Conservation (phyloP, 2,797 vertebrate genomes). For the Vireo griseus region DNA sequence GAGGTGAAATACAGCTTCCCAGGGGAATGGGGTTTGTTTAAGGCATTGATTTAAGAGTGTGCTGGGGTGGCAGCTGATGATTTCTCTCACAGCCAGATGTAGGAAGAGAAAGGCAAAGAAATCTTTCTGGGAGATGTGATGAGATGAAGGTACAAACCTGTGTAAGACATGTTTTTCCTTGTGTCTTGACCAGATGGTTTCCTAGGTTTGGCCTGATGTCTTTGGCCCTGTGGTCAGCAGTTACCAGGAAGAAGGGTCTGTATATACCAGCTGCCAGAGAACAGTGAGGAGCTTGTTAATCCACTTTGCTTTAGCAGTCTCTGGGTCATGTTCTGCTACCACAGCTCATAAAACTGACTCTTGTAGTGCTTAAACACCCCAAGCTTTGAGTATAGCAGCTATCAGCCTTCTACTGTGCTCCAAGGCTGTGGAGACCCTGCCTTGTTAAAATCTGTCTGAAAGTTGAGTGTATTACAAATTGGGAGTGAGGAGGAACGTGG, state of each 20-base stretch:
- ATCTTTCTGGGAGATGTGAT: neutral
- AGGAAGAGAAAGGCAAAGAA: neutral
- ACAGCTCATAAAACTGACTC: neutral
- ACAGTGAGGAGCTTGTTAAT: neutral
- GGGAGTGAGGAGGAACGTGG: neutral
- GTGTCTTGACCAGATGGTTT: neutral
- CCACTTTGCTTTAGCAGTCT: neutral
- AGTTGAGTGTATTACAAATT: neutral
- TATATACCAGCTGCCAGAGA: neutral
- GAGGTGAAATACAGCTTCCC: neutral
- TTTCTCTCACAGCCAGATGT: neutral
- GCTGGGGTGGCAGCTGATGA: neutral
- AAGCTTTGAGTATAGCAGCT: neutral
- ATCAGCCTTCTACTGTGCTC: neutral
- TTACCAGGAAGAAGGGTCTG: neutral
- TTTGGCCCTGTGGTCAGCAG: neutral
- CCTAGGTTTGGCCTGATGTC: neutral
- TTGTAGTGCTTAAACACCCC: neutral
- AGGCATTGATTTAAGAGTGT: neutral
- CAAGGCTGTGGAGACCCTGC: neutral
- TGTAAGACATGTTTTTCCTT: neutral
- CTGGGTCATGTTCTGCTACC: neutral
- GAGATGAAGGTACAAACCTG: neutral
- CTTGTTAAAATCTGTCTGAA: neutral
- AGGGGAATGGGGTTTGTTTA: neutral